A percentile compares a stretch with the other conserved stretches of the same genome.
Conservation (phyloP, 2,113 vertebrate species). For the Aspidoscelis tigris region DNA sequence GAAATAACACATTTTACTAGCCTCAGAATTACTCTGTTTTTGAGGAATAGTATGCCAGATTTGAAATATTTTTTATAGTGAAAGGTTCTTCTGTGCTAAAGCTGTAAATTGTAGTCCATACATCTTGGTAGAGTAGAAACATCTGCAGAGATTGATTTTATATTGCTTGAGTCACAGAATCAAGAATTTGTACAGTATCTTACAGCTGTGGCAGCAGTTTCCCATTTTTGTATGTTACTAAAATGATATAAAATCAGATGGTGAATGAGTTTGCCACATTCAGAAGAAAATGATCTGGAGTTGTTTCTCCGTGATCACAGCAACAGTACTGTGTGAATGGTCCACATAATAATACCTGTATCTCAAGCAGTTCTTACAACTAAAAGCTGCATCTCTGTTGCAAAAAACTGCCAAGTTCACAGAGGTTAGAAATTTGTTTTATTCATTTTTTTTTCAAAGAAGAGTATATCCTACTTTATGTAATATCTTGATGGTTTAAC, state of each 20-base stretch:
- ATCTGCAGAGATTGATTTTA: background rate
- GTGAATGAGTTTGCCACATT: background rate
- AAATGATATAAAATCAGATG: background rate
- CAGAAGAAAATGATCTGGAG: background rate
- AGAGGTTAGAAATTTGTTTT: background rate
- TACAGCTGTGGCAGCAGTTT: background rate
- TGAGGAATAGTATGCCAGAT: background rate
- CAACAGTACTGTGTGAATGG: background rate
- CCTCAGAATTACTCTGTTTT: background rate
- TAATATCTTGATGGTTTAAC: too few species aligned
- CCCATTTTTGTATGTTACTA: background rate
- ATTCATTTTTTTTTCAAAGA: background rate
- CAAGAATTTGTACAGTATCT: background rate
- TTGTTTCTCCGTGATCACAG: background rate
- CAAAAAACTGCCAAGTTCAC: background rate
- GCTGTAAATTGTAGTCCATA: background rate
- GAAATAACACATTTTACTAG: conserved; percentile 70
- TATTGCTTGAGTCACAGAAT: background rate
- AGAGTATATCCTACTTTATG: too few species aligned
- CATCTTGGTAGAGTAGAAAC: background rate
- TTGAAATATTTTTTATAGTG: background rate
- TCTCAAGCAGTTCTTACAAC: background rate
- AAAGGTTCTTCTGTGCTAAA: background rate
- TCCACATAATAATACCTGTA: background rate
- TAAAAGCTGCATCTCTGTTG: too few species aligned